Base-by-base conservation (phyloP, 2,888 invertebrate genomes). In the Adelphocoris suturalis region DNA sequence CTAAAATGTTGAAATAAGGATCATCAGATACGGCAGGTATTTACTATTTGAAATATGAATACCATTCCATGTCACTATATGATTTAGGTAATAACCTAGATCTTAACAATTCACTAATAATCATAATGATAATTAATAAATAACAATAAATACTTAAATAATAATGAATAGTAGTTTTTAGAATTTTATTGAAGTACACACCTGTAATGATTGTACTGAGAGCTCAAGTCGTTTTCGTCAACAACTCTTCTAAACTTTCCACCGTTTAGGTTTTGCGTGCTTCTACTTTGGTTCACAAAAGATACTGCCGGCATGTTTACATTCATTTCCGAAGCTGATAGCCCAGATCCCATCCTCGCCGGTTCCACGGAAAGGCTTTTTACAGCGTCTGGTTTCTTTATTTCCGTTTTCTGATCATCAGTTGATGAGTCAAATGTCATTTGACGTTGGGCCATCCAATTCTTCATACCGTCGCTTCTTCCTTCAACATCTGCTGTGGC, bases 181-280 rank as follows among this genome's bases (percentile, higher is more conserved):
- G n/a, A n/a, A n/a, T n/a, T n/a, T n/a, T n/a, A n/a, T n/a, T n/a
- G n/a, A n/a, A 37, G 37, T 37, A 7, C 37, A 37, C 11, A 88
- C 93, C 96, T 95, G 93, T 96, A 97, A 92, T 96, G 96, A 92
- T 96, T 96, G 93, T 96, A 97, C 2, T 96, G 96, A 0, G 96
- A 95, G 93, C 96, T 96, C 81, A 96, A 94, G 92, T 96, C 96
- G 92, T 94, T 94, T 92, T 95, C 94, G 86, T 95, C 94, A 28
- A 95, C 93, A n/a, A 90, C 61, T 87, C 89, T 86, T 75, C 80
- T 86, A 13, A 80, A 81, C 78, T 90, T 91, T 13, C 90, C 87
- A 11, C 85, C 85, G 61, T 91, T 91, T 48, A 92, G 52, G 78
- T 92, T 92, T 48, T 91, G 91, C 0, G 91, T 90, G 86, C 91